Base-by-base conservation (phyloP, 1,140 invertebrate species). In the Radopholus similis region DNA sequence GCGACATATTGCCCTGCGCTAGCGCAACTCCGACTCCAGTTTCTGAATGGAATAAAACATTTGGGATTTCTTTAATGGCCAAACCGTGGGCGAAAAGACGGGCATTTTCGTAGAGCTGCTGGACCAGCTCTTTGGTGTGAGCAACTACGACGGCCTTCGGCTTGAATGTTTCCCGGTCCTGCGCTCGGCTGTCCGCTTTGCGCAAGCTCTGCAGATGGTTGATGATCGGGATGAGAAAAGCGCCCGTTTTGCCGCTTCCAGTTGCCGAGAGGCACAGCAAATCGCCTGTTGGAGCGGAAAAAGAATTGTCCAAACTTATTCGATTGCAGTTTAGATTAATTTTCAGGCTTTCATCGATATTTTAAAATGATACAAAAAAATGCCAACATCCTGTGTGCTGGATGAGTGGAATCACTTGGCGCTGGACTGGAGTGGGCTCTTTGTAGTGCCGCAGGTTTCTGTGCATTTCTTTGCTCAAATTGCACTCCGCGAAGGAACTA, bases 171-270 rank as follows among this genome's bases (percentile, higher is more conserved):
- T n/a, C n/a, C n/a, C n/a, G n/a, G 58, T 42, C 28, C 8, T 1
- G 26, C n/a, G 26, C 26, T 62, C 44, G 6, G 32, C 18, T 26
- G 18, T 23, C 11, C 38, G 18, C 9, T 60, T 4, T 11, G 4
- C 1, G n/a, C 11, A 62, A 21, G 18, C 0, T 9, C 30, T 49
- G 58, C 9, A 60, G 30, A 8, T 13, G 18, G 32, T 51, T 47
- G n/a, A 62, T 49, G 32, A 62, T 49, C 18, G 59, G 59, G 47
- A 62, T 62, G n/a, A 62, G 49, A 49, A 62, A 62, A 21, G 59
- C 42, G 30, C 37, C 59, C n/a, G 59, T 47, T 28, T 62, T 62
- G 2, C 59, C 59, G 32, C 34, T 51, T 11, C 59, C 59, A 15
- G 59, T 62, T 11, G 40, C 35, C 42, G 59, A 26, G 32, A 62